phyloP scores from a whole-genome alignment of 1,140 invertebrate species.

The Saxidomus purpurata region DNA sequence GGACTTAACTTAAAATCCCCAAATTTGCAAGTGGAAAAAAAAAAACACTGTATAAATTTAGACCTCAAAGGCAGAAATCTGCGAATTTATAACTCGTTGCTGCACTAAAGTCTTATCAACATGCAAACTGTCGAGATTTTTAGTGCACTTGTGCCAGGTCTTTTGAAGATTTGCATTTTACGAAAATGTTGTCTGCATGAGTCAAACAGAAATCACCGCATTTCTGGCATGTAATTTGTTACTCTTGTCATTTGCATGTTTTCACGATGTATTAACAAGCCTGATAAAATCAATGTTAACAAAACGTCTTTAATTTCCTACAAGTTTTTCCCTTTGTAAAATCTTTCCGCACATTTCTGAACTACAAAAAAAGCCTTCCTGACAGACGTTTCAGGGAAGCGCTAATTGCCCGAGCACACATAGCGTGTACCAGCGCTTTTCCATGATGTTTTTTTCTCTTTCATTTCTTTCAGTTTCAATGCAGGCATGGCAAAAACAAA shows the following conservation, averaged over 20 bases:
- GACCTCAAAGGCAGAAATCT: too few species aligned
- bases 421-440: too few species aligned
- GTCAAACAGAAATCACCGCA: conserved; percentile 28
- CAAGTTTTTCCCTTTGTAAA: not conserved
- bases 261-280: conserved; percentile 11
- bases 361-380: not conserved
- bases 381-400: not conserved
- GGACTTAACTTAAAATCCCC: too few species aligned
- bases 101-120: too few species aligned
- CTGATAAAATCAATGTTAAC: conserved; percentile 25
- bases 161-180: conserved; percentile 15
- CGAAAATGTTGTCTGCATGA: not conserved
- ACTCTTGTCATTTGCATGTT: conserved; percentile 32
- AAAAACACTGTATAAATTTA: too few species aligned
- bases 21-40: too few species aligned
- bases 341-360: not conserved
- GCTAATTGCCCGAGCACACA: too few species aligned
- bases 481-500: not conserved
- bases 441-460: too few species aligned
- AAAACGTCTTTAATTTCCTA: not conserved
- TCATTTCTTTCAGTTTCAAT: not conserved
- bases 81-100: too few species aligned
- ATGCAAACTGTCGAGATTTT: too few species aligned
- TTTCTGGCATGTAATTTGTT: conserved; percentile 18
- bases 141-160: too few species aligned